Base-by-base conservation (phyloP, 2,888 invertebrate genomes). In the Acanthoscelides obtectus region DNA sequence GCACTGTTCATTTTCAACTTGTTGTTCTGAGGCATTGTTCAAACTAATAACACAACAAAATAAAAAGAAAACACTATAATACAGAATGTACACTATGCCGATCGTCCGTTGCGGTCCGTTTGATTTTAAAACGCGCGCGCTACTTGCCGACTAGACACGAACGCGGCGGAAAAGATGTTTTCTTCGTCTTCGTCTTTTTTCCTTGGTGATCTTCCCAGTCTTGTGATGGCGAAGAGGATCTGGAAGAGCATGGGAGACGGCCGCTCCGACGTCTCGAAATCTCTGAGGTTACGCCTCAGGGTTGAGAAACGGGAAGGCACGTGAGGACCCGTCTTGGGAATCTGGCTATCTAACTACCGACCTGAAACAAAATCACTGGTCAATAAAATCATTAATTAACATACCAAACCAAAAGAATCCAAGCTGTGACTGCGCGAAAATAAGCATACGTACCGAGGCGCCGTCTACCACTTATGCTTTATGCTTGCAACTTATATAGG, bases 161-260 rank as follows among this genome's bases (percentile, higher is more conserved):
- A 45, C 45, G 45, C 45, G 45, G 45, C 5, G 5, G 12, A 45
- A 25, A 25, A 3, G 25, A 5, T 3, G 6, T 25, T 6, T 45
- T 45, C 17, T 45, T 45, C 45, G 6, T 45, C 45, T 6, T 20
- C 27, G 22, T 76, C 74, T 85, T 86, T 86, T 85, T 86, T 86
- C 76, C 85, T 82, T 8, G 86, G 86, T 67, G 86, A 84, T 76
- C 86, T 81, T 75, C 86, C 86, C 77, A 85, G 81, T 73, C 85
- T 82, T 70, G 84, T 84, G 69, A 84, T 85, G 70, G 84, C 83
- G 78, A 83, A 85, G 68, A 86, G 77, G 74, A 85, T 79, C 79
- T 83, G 82, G 78, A 83, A 82, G 80, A 85, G 83, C 85, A 85
- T 85, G 82, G 84, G 85, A 73, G 81, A 81, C 73, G 81, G 81